A percentile compares a stretch with the other conserved stretches of the same genome.
Conservation (phyloP, 2,888 invertebrate species). For the Pseudoips prasinana region DNA sequence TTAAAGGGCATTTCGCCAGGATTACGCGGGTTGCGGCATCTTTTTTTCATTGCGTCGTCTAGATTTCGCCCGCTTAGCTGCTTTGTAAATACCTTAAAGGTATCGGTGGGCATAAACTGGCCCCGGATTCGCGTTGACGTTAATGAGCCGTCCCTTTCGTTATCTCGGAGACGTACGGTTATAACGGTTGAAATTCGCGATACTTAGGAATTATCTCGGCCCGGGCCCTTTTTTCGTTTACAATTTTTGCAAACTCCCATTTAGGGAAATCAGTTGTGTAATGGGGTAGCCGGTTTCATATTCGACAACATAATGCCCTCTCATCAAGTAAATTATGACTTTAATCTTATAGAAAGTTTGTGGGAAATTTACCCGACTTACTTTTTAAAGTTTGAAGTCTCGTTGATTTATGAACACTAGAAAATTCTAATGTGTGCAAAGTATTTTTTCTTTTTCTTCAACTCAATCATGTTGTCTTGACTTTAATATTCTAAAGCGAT, state of each 20-base stretch:
- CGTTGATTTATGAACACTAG: constrained; percentile 75
- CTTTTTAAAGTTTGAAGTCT: constrained; percentile 71
- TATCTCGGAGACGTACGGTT: constrained; percentile 73
- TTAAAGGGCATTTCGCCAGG: constrained; percentile 68
- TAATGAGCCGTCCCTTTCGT: constrained; percentile 74
- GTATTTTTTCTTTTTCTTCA: constrained; percentile 60
- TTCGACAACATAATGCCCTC: constrained; percentile 64
- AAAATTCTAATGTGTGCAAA: constrained; percentile 60
- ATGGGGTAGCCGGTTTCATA: constrained; percentile 55
- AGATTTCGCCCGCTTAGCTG: constrained; percentile 66
- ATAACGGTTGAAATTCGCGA: constrained; percentile 55
- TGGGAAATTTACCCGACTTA: constrained; percentile 63
- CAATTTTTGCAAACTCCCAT: constrained; percentile 51
- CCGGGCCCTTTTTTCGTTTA: constrained; percentile 44
- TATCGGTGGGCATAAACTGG: constrained; percentile 72
- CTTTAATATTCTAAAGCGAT: constrained; percentile 38
- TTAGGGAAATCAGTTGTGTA: constrained; percentile 54
- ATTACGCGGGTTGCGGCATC: constrained; percentile 57
- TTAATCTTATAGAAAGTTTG: constrained; percentile 71
- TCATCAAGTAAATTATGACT: constrained; percentile 74
- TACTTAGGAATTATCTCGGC: constrained; percentile 58
- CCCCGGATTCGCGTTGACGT: constrained; percentile 67
- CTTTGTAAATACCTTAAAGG: constrained; percentile 78
- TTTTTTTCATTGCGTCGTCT: constrained; percentile 62
- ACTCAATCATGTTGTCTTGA: constrained; percentile 53